A percentile compares a stretch with the other conserved stretches of the same genome.
These are phyloP conservation scores for Philereme vetulata DNA, from an alignment of 2,888 invertebrate species.

Conservation along the genomic window DNA sequence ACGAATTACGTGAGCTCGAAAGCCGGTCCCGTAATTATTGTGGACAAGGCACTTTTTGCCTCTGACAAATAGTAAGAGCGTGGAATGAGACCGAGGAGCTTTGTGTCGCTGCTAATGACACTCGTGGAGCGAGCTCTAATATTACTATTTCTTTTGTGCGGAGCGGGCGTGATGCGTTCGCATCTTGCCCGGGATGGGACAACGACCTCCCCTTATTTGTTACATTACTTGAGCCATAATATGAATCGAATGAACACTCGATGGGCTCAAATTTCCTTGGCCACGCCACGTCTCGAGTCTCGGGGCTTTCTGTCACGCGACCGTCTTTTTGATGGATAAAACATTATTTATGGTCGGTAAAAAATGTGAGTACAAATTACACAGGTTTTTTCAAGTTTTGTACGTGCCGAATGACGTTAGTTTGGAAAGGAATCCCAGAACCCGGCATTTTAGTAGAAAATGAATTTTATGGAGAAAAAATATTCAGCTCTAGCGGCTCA, in stretches of 20 bases:
- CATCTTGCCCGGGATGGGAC: constrained; percentile 64
- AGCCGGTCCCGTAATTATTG: constrained; percentile 83
- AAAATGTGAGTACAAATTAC: constrained; percentile 43
- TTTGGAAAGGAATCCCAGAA: constrained; percentile 25
- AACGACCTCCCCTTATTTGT: constrained; percentile 79
- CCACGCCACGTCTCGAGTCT: constrained; percentile 47
- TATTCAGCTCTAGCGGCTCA: constrained; percentile 1
- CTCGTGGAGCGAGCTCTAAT: constrained; percentile 74
- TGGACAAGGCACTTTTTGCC: constrained; percentile 82
- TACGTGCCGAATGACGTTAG: constrained; percentile 27
- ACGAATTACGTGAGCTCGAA: constrained; percentile 80
- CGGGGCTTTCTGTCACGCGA: constrained; percentile 69
- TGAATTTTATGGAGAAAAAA: neutral
- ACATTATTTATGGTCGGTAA: constrained; percentile 62
- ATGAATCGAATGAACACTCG: constrained; percentile 76
- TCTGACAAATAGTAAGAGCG: constrained; percentile 81
- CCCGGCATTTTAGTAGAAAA: constrained; percentile 3
- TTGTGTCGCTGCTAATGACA: constrained; percentile 81
- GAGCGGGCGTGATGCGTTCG: constrained; percentile 66
- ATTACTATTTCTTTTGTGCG: constrained; percentile 82
- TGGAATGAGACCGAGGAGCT: constrained; percentile 76
- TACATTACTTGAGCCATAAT: constrained; percentile 78
- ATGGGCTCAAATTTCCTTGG: constrained; percentile 75
- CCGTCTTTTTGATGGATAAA: constrained; percentile 65
- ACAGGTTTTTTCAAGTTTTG: constrained; percentile 32